Conservation (phyloP, 2,888 invertebrate species). For the Macrostomum cliftonense region DNA sequence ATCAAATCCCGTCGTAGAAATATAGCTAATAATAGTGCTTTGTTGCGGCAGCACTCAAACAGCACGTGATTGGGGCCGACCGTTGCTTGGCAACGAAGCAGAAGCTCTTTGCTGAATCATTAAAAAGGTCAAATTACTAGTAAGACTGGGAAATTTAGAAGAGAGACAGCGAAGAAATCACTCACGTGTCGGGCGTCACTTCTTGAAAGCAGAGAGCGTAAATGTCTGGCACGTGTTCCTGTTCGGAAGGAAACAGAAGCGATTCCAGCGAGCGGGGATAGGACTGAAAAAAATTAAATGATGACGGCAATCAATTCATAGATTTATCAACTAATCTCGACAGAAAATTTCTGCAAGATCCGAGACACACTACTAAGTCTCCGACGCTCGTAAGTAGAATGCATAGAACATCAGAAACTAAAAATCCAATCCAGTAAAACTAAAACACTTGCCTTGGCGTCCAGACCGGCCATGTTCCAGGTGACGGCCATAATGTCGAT, state of each 20-base stretch:
- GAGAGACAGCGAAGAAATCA: neutral
- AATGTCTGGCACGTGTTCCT: constrained; percentile 64
- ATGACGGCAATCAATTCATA: too few relatives aligned
- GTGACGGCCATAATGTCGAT: constrained; percentile 72
- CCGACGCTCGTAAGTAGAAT: too few relatives aligned
- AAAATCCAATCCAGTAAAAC: too few relatives aligned
- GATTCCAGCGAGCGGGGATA: constrained; percentile 54
- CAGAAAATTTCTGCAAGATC: too few relatives aligned
- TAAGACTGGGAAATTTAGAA: too few relatives aligned
- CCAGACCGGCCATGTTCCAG: constrained; percentile 84
- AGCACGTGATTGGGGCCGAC: constrained; percentile 78
- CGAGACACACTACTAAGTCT: too few relatives aligned
- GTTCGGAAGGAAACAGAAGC: constrained; percentile 63
- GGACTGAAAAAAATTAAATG: constrained; percentile 36
- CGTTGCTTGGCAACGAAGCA: constrained; percentile 61
- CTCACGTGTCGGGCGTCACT: constrained; percentile 57
- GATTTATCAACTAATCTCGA: too few relatives aligned
- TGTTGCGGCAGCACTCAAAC: constrained; percentile 62
- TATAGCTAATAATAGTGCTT: constrained; percentile 67
- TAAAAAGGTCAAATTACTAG: neutral
- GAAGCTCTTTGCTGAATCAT: constrained; percentile 34
- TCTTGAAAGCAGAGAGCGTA: constrained; percentile 83
- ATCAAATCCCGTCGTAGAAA: constrained; percentile 75
- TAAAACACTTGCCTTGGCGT: constrained; percentile 45
- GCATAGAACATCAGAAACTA: too few relatives aligned